Conservation (phyloP, 2,797 vertebrate species). For the Gobio occitaniae region DNA sequence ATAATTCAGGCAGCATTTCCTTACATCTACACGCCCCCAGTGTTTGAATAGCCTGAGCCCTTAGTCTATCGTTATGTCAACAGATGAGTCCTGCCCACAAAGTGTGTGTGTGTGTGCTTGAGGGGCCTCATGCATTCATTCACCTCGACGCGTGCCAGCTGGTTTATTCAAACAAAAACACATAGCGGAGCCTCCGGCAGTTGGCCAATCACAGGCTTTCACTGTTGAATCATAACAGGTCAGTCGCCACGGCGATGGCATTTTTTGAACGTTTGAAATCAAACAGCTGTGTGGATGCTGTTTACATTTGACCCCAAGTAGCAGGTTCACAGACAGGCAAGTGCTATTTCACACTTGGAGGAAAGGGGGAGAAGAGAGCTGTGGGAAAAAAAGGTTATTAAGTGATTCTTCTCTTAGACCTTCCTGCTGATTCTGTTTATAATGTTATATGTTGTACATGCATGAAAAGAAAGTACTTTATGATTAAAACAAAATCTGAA, state of each 20-base stretch:
- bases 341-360: slow-evolving; percentile 29
- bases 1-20: slow-evolving; percentile 70
- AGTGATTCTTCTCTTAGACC: neutral
- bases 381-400: neutral
- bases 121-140: slow-evolving; percentile 55
- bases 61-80: slow-evolving; percentile 65
- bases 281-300: slow-evolving; percentile 35
- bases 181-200: slow-evolving; percentile 61
- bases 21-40: slow-evolving; percentile 66
- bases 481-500: neutral
- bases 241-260: slow-evolving; percentile 27
- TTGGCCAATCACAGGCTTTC: slow-evolving; percentile 67
- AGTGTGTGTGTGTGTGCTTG: slow-evolving; percentile 48
- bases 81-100: slow-evolving; percentile 67
- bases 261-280: slow-evolving; percentile 54
- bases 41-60: slow-evolving; percentile 54
- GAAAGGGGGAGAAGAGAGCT: slow-evolving; percentile 37
- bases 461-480: neutral
- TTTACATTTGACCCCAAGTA: slow-evolving; percentile 47
- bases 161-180: slow-evolving; percentile 75
- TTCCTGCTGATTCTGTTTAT: neutral
- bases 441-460: neutral
- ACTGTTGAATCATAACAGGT: slow-evolving; percentile 49
- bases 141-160: slow-evolving; percentile 66
- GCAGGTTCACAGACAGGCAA: slow-evolving; percentile 18